Percentiles rank a stretch among this genome's conserved stretches.
phyloP scores from a whole-genome alignment of 2,797 vertebrate species.

The Chromis chromis region DNA sequence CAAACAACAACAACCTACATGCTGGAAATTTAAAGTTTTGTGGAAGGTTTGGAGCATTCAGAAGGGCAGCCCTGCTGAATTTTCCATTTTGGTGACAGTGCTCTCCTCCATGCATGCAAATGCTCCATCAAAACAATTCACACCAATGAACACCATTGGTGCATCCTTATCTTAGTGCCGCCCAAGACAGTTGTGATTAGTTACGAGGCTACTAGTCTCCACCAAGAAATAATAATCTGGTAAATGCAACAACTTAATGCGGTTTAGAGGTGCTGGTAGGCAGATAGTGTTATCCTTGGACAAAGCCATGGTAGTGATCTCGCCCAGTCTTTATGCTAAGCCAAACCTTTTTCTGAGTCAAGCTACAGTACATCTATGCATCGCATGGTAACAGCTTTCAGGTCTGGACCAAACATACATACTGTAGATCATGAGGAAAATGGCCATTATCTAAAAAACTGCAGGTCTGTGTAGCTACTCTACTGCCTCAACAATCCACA shows the following conservation, averaged over 20 bases:
- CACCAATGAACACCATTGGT: too few relatives aligned
- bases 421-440: conserved; percentile 19
- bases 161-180: too few relatives aligned
- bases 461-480: conserved; percentile 17
- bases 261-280: background rate
- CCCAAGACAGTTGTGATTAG: too few relatives aligned
- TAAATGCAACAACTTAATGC: background rate
- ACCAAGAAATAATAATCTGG: background rate
- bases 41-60: too few relatives aligned
- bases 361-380: conserved; percentile 31
- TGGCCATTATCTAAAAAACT: background rate
- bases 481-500: conserved; percentile 25
- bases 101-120: too few relatives aligned
- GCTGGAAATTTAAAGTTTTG: too few relatives aligned
- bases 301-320: background rate
- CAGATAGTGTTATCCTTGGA: background rate
- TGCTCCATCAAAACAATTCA: too few relatives aligned
- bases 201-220: too few relatives aligned
- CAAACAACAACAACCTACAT: too few relatives aligned
- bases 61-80: too few relatives aligned
- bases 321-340: background rate
- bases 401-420: conserved; percentile 19
- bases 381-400: conserved; percentile 22
- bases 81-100: too few relatives aligned
- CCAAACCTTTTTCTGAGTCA: background rate